Evolutionary conservation across 2,888 invertebrate species (phyloP), one percentile per base, ranked within the genome.

Genomic region (Agapetus fuscipes): DNA sequence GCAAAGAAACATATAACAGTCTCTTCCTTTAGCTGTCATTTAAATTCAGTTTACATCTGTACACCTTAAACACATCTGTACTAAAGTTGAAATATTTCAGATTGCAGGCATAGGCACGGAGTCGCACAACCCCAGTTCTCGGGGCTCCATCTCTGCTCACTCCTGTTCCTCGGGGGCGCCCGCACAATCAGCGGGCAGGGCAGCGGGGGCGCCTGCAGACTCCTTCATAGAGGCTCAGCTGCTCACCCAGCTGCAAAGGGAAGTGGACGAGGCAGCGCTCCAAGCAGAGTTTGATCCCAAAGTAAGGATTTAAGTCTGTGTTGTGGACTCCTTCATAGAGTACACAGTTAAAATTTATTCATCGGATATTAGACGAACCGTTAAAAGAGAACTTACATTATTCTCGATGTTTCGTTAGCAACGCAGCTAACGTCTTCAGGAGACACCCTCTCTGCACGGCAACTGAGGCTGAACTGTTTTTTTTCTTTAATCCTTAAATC

Each of bases 231-330:
- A 77, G 33, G 62, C 71, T 2, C 75, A 78, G 1, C 73, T 80
- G 43, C 57, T 83, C 24, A 78, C 76, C 54, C 76, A 76, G 48
- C 55, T 83, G 32, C 72, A 78, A 34, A 60, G 82, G 41, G 79
- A 82, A 54, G 66, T 83, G 11, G 77, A 79, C 49, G 72, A 74
- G 40, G 78, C 80, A 43, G 71, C 74, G 7, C 74, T 83, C 17
- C 81, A 83, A 48, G 74, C 71, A 15, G 83, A 83, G 55, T 80
- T 83, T 54, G 75, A 81, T 54, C 54, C 63, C 2, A 78, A 78
- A 66, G 81, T 80, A 54, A 27, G n/a, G n/a, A n/a, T n/a, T n/a
- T n/a, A n/a, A n/a, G n/a, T 16, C n/a, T 14, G 11, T 33, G 3
- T 33, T 30, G n/a, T n/a, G n/a, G n/a, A n/a, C n/a, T 9, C 9